Evolutionary conservation across 2,113 vertebrate species (phyloP).

Genomic region (Oncorhynchus clarkii): DNA sequence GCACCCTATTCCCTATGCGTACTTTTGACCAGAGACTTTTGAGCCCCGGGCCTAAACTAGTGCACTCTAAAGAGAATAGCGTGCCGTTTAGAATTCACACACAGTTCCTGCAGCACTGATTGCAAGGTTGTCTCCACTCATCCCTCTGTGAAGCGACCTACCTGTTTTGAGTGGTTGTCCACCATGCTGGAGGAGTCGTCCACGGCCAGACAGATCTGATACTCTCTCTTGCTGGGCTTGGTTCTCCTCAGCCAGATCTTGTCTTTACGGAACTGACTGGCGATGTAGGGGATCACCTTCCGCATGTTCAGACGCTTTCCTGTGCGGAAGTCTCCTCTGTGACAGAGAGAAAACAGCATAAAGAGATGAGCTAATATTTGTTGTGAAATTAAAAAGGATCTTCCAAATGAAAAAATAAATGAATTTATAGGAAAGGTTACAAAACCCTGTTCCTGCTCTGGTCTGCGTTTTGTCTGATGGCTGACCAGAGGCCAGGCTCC

Average conservation of each 20-base stretch:
- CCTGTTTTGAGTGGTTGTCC: conserved; percentile 98
- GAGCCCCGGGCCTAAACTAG: too few relatives aligned
- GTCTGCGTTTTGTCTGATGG: background rate
- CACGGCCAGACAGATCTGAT: conserved; percentile 95
- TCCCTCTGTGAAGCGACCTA: conserved; percentile 35
- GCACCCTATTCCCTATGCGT: too few relatives aligned
- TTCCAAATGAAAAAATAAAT: background rate
- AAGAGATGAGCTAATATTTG: background rate
- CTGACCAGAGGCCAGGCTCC: background rate
- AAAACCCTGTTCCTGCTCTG: background rate
- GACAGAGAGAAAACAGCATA: background rate
- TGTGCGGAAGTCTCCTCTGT: conserved; percentile 92
- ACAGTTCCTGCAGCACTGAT: background rate
- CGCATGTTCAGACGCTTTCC: conserved; percentile 97
- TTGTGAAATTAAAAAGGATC: background rate
- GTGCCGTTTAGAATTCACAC: too few relatives aligned
- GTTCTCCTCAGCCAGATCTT: conserved; percentile 98
- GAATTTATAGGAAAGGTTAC: background rate
- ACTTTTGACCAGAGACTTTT: too few relatives aligned
- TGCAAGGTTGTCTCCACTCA: background rate
- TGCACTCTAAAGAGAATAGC: too few relatives aligned
- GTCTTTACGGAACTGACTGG: conserved; percentile 97
- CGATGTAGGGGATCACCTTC: conserved; percentile 97
- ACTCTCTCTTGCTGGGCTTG: conserved; percentile 95
- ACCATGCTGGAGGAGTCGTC: conserved; percentile 98